phyloP scores from a whole-genome alignment of 1,140 invertebrate species.

The Apis dorsata region DNA sequence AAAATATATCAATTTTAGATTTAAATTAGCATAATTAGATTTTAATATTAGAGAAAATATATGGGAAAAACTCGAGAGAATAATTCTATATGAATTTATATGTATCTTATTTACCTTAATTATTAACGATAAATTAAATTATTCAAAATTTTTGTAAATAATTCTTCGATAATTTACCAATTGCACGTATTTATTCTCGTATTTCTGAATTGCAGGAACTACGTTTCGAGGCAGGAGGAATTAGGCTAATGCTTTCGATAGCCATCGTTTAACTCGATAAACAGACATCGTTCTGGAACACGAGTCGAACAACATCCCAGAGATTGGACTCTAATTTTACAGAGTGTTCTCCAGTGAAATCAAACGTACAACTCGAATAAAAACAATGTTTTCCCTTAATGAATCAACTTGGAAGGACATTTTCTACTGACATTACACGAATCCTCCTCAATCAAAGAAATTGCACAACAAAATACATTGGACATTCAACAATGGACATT shows the following conservation, averaged over 20 bases:
- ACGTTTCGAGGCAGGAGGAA: background rate
- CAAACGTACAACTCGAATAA: background rate
- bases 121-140: no score
- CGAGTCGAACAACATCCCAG: background rate
- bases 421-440: background rate
- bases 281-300: background rate
- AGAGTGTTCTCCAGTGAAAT: background rate
- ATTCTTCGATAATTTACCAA: slow-evolving; percentile 11
- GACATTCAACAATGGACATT: background rate
- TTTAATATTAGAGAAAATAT: no score
- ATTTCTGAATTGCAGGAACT: slow-evolving; percentile 41
- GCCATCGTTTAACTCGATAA: slow-evolving; percentile 21
- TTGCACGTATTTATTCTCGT: slow-evolving; percentile 3
- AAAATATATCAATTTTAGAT: no score
- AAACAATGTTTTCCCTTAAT: background rate
- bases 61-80: no score
- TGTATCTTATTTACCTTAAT: no score
- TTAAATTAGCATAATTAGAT: no score
- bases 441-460: no score
- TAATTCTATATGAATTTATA: no score
- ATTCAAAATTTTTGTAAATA: no score
- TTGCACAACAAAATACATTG: no score
- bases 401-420: background rate
- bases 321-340: background rate
- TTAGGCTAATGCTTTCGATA: slow-evolving; percentile 14